Conservation (phyloP, 2,113 vertebrate species). For the Barnardius zonarius region DNA sequence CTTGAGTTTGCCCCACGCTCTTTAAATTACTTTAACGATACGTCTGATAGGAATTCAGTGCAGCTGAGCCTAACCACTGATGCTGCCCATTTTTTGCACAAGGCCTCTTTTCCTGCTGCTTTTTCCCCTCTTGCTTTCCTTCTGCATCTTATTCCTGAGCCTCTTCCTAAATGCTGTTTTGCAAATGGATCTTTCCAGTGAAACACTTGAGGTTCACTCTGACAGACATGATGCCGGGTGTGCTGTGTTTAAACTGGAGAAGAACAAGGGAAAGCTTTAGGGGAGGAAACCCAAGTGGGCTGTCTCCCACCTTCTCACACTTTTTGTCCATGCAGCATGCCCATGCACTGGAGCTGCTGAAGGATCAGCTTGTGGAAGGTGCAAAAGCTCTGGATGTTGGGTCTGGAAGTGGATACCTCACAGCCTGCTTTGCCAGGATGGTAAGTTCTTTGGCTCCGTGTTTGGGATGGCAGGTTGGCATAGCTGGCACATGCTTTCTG, state of each 20-base stretch:
- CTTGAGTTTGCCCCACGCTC: not conserved
- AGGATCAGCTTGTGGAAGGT: slow-evolving; percentile 85
- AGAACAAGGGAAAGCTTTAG: not conserved
- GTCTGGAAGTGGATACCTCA: slow-evolving; percentile 90
- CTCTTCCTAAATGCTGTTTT: not conserved
- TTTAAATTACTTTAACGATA: not conserved
- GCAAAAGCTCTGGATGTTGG: slow-evolving; percentile 87
- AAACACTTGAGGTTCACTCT: not conserved
- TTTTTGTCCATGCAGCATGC: slow-evolving; percentile 77
- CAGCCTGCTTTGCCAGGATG: slow-evolving; percentile 90
- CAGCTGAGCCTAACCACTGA: not conserved
- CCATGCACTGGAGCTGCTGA: slow-evolving; percentile 85
- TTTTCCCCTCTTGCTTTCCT: not conserved
- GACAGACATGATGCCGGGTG: not conserved
- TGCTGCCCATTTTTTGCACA: not conserved
- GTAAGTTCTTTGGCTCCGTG: slow-evolving; percentile 60
- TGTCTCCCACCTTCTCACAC: not conserved
- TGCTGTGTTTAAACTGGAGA: not conserved
- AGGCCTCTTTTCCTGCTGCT: not conserved
- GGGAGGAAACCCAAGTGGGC: not conserved
- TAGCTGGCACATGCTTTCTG: not conserved
- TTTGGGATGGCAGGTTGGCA: not conserved
- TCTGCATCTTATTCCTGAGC: not conserved
- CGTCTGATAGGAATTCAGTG: not conserved
- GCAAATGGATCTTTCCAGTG: not conserved